Base-by-base conservation (phyloP, 2,113 vertebrate genomes). In the Desmodus rotundus region DNA sequence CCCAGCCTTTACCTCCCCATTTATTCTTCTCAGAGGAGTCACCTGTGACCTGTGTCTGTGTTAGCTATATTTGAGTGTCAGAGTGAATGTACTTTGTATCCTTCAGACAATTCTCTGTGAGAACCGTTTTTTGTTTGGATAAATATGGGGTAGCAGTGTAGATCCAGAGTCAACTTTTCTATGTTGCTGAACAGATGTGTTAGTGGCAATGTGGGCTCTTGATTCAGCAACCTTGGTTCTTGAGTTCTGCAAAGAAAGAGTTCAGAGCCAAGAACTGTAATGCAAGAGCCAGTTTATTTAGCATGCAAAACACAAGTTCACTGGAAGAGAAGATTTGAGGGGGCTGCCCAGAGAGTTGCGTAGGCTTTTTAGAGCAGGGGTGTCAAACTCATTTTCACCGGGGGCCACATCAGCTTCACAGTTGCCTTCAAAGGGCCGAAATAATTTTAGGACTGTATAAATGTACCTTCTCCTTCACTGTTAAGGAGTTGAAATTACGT, bases 41-140 rank as follows among this genome's bases (percentile, higher is more conserved):
- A 43, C 43, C 5, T 33, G 31, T 87, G 7, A 10, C 50, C 5
- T 67, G 0, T 83, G 22, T 81, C 38, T 65, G 4, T 52, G 20
- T 84, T 58, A 58, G n/a, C 12, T 63, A 1, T 80, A 52, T 93
- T 63, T 90, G 19, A 65, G 72, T 33, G 11, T 65, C 54, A 47
- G 36, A 41, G 31, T 26, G 14, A 2, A 70, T 63, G 6, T 14
- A 45, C 33, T 38, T 9, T 17, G 3, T 68, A 11, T 81, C 70
- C 28, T 58, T 81, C 47, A 38, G 54, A 33, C 76, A 17, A 33
- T 63, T 20, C 45, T 84, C 28, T 52, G 38, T 84, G 78, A 82
- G 38, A 56, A 83, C 43, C 61, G n/a, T 76, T 22, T 93, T n/a
- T 43, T 31, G 36, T 88, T 84, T 83, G 50, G n/a, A 28, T 83